Evolutionary conservation across 2,797 vertebrate species (phyloP), one percentile per base, ranked within the genome.

Genomic region (Lacerta bilineata): DNA sequence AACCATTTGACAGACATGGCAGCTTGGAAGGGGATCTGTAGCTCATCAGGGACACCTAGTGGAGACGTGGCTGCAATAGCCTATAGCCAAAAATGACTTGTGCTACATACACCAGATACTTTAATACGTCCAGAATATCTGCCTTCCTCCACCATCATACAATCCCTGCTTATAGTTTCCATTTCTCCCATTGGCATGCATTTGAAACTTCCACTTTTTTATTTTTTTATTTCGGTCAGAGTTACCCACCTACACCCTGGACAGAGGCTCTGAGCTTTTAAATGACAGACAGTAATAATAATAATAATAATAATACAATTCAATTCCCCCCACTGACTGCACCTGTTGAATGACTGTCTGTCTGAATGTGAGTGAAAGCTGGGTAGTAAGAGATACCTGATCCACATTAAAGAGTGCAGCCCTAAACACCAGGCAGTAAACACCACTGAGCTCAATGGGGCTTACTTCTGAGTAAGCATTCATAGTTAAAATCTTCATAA

Each of bases 1-100:
- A 91, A 90, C 94, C 7, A 23, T 87, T 90, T 85, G 83, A 83
- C 61, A 88, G 92, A 89, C 95, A 89, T 83, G 88, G 71, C 93
- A 84, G 41, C 92, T 93, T 94, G 91, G 88, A 92, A 93, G 93
- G 92, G 94, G 92, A 93, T 95, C 87, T 79, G 92, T 91, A 91
- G 96, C 96, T 96, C 95, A 90, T 84, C 92, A 93, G 95, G 95
- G 96, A 96, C 96, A 97, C 95, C 96, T 97, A 97, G 96, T 89
- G 96, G 96, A 72, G 43, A 95, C 29, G 90, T 90, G 87, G 81
- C 78, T 69, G 39, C 85, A 95, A 90, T 91, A 88, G 90, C 88
- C 90, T 89, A 88, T 33, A 4, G 81, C 68, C 86, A 77, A 76
- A 90, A 83, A 88, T 87, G 87, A 66, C 90, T 46, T 13, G 55